Conservation (phyloP, 2,797 vertebrate species). For the Catharus ustulatus region DNA sequence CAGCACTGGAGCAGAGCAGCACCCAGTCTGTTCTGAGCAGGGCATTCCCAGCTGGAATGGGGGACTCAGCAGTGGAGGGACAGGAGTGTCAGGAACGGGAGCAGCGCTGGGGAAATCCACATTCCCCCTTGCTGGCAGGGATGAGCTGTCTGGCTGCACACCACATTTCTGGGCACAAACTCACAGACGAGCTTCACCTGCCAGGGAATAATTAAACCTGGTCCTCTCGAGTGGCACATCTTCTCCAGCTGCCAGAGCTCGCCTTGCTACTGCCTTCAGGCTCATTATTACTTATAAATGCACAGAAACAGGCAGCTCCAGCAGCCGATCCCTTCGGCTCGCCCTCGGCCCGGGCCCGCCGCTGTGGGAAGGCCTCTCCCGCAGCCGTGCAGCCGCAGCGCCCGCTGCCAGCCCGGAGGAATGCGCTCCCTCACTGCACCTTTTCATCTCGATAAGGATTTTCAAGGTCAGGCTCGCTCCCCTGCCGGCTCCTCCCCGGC, state of each 20-base stretch:
- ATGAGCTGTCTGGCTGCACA: not conserved
- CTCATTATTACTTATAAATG: not conserved
- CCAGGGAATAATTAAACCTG: not conserved
- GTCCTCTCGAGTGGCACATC: not conserved
- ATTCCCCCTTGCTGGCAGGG: not conserved
- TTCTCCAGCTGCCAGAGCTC: not conserved
- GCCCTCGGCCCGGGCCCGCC: fast-evolving
- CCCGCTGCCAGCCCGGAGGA: not conserved
- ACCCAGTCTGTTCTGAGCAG: not conserved
- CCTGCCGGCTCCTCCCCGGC: conserved; percentile 67
- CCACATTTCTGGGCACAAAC: not conserved
- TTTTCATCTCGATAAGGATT: conserved; percentile 58
- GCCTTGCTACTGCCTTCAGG: not conserved
- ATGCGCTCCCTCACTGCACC: conserved; percentile 40
- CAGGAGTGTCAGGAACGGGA: not conserved
- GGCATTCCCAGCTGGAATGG: not conserved
- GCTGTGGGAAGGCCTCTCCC: not conserved
- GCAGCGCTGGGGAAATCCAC: not conserved
- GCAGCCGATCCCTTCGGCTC: not conserved
- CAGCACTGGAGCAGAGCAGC: not conserved
- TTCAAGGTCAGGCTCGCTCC: conserved; percentile 72
- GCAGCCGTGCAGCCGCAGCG: not conserved
- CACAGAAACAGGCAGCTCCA: fast-evolving
- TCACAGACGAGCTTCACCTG: not conserved
- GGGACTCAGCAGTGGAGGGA: not conserved